Base-by-base conservation (phyloP, 2,797 vertebrate genomes). In the Aphelocoma californica region DNA sequence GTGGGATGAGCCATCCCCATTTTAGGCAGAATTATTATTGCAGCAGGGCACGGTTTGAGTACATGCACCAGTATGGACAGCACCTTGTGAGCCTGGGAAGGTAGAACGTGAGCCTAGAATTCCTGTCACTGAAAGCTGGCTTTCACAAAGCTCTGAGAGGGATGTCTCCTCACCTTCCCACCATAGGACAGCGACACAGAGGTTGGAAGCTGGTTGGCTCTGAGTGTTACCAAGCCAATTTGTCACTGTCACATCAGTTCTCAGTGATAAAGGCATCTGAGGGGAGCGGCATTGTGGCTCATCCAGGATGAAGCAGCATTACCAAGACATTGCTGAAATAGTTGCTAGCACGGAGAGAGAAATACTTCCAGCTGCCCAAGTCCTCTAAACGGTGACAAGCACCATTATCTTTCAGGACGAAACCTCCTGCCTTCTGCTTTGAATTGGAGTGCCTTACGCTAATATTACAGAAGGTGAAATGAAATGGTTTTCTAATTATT, bases 281-380 rank as follows among this genome's bases (percentile, higher is more conserved):
- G 61, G 29, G 15, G 14, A 85, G 14, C 0, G 0, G 19, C 23
- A 8, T 0, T 23, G 65, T 7, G 6, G 29, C 36, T 90, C 16
- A 24, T 34, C 32, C 65, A 40, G 2, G 1, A 29, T 50, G 70
- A 90, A 42, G 58, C 42, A 72, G 56, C 47, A 24, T 44, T 18
- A 57, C 38, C 42, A 42, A 53, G 44, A 38, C 12, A 18, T 19
- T 54, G 47, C 61, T 81, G 66, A 47, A 74, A 50, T 1, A 23
- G 21, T 6, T 80, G 67, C 62, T 21, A 47, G 34, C 32, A 23
- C 5, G 8, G 42, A 67, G 6, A 81, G 15, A 2, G 1, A 75
- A 79, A 34, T 6, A 32, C 3, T 64, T 16, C 21, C 38, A 57
- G 51, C 71, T 9, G n/a, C 20, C 36, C 28, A 24, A 31, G 20